Conservation (phyloP, 2,797 vertebrate genomes). For the Pseudomugil tenellus region DNA sequence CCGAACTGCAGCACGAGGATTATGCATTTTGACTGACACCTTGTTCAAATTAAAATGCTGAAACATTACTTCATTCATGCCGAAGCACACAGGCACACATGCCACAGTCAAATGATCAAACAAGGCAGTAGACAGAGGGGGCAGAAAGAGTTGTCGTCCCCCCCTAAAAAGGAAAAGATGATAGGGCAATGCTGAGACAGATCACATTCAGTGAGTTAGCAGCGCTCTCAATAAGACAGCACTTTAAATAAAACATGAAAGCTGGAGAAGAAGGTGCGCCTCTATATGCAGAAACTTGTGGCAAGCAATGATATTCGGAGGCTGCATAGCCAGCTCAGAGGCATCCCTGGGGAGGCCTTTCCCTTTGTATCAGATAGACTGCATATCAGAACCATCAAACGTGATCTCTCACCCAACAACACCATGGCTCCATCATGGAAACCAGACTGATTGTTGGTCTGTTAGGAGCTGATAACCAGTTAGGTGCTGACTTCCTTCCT, state of each 20-base stretch:
- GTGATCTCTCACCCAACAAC: conserved; percentile 31
- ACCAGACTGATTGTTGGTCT: conserved; percentile 46
- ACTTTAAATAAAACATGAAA: conserved; percentile 81
- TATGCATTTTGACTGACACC: conserved; percentile 58
- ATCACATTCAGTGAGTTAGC: conserved; percentile 72
- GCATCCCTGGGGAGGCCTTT: conserved; percentile 52
- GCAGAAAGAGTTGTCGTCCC: conserved; percentile 9
- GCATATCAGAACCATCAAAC: conserved; percentile 64
- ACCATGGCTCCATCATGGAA: conserved; percentile 27
- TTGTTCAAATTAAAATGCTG: conserved; percentile 54
- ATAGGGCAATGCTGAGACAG: conserved; percentile 49
- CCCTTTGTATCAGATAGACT: conserved; percentile 55
- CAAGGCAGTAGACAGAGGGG: conserved; percentile 25
- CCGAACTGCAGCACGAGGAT: conserved; percentile 56
- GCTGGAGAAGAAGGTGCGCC: conserved; percentile 63
- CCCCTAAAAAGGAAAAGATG: conserved; percentile 9
- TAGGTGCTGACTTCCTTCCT: conserved; percentile 38
- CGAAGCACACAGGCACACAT: conserved; percentile 30
- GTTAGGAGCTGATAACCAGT: conserved; percentile 36
- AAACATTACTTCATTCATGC: conserved; percentile 37
- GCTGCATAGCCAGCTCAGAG: conserved; percentile 63
- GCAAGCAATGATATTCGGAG: conserved; percentile 74
- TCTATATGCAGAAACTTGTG: conserved; percentile 64
- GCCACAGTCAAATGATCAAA: conserved; percentile 47
- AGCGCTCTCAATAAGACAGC: conserved; percentile 66